Evolutionary conservation across 2,113 vertebrate species (phyloP).

Genomic region (Illadopsis cleaveri): DNA sequence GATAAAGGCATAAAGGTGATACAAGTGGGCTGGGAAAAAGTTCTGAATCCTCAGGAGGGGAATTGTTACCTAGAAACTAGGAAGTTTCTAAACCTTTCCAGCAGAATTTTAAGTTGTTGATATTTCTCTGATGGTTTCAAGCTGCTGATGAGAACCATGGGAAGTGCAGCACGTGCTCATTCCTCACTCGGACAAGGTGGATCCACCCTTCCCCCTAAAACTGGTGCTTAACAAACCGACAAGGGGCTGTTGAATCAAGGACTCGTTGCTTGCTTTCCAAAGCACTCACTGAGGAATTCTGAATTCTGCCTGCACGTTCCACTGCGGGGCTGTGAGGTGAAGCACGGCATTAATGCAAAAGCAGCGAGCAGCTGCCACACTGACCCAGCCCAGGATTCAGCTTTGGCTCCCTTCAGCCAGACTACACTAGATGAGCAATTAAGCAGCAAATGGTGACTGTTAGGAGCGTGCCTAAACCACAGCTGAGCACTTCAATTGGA

Average conservation of each 20-base stretch:
- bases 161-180: not conserved
- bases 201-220: not conserved
- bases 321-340: not conserved
- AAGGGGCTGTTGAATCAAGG: not conserved
- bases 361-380: conserved; percentile 13
- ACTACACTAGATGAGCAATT: not conserved
- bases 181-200: not conserved
- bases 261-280: not conserved
- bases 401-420: not conserved
- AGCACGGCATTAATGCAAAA: not conserved
- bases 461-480: conserved; percentile 24
- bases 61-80: not conserved
- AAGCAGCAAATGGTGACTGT: conserved; percentile 29
- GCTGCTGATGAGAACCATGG: not conserved
- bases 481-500: not conserved
- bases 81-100: not conserved
- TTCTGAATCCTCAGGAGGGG: not conserved
- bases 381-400: not conserved
- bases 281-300: not conserved
- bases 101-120: not conserved
- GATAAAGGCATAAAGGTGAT: conserved; percentile 56
- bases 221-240: not conserved
- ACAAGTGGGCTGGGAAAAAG: not conserved
- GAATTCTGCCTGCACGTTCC: not conserved
- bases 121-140: not conserved